Conservation (phyloP, 2,888 invertebrate species). For the Nematopogon swammerdamellus region DNA sequence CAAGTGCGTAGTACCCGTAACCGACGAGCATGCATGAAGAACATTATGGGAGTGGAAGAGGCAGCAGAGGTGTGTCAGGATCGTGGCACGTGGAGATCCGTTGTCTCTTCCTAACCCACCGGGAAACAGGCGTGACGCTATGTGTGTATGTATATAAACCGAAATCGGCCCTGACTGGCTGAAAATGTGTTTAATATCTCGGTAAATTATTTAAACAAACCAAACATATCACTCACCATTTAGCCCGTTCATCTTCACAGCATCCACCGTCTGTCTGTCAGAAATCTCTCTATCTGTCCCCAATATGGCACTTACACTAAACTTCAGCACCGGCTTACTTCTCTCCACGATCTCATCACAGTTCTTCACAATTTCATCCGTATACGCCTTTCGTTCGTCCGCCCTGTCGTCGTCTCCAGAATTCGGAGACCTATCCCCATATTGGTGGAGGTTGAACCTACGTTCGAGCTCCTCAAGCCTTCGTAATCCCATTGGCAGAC, state of each 20-base stretch:
- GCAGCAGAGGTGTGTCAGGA: no score
- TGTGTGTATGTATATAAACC: no score
- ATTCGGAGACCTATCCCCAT: slow-evolving; percentile 41
- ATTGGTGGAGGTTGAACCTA: slow-evolving; percentile 33
- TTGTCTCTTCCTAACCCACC: no score
- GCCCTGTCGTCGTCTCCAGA: slow-evolving; percentile 24
- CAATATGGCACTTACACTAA: slow-evolving; percentile 89
- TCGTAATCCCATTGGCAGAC: slow-evolving; percentile 22
- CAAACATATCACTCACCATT: slow-evolving; percentile 44
- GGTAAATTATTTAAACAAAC: no score
- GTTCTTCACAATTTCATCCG: slow-evolving; percentile 39
- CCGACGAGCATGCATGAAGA: no score
- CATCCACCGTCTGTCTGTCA: slow-evolving; percentile 17
- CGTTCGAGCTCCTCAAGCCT: slow-evolving; percentile 43
- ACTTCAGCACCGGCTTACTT: slow-evolving; percentile 79
- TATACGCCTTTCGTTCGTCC: slow-evolving; percentile 15
- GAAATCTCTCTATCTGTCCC: slow-evolving; percentile 55
- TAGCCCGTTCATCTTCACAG: slow-evolving; percentile 24
- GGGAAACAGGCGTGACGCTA: no score
- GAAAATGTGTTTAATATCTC: no score
- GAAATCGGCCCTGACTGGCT: no score
- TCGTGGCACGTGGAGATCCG: no score
- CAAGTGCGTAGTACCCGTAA: no score
- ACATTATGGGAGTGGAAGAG: no score
- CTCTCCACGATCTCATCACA: slow-evolving; percentile 40